Base-by-base conservation (phyloP, 1,140 invertebrate genomes). In the Anoplophora glabripennis region DNA sequence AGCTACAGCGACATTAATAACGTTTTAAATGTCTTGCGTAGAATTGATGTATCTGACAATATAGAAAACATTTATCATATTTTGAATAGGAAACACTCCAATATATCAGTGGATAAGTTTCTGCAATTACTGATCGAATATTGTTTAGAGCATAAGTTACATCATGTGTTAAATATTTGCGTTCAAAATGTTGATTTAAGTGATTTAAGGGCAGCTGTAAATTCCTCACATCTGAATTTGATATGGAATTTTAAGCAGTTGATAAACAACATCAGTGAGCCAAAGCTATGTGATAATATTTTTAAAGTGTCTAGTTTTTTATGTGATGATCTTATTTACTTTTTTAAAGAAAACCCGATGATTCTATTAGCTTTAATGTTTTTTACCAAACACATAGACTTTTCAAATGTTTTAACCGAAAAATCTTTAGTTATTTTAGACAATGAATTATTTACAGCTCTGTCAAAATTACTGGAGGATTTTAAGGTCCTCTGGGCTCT, bases 131-230 rank as follows among this genome's bases (percentile, higher is more conserved):
- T 83, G 8, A 76, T 78, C 56, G 77, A 79, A 66, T 79, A 77
- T 77, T 80, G 76, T 71, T 68, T 83, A 4, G 77, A 79, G 65
- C 75, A 83, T 66, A 77, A 81, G 66, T 66, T 81, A 14, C 79
- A 77, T 64, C 74, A 75, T 53, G 75, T 78, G 8, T 66, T 83
- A 44, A 80, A 77, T 54, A 65, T 75, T 62, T 80, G 78, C 65
- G 77, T 59, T 75, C 76, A 69, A 77, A 76, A 63, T 68, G 69
- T 76, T 41, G 54, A 59, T 53, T 12, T 66, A 56, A 38, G 14
- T 61, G 28, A 15, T 42, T 8, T 55, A 53, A 68, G 54, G 40
- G 63, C 15, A 54, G 64, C 54, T 18, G 28, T 9, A 69, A 73
- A 62, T 47, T 53, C 44, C 12, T 34, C 46, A n/a, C 53, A 73